phyloP scores from a whole-genome alignment of 2,113 vertebrate species.

The Piaya cayana region DNA sequence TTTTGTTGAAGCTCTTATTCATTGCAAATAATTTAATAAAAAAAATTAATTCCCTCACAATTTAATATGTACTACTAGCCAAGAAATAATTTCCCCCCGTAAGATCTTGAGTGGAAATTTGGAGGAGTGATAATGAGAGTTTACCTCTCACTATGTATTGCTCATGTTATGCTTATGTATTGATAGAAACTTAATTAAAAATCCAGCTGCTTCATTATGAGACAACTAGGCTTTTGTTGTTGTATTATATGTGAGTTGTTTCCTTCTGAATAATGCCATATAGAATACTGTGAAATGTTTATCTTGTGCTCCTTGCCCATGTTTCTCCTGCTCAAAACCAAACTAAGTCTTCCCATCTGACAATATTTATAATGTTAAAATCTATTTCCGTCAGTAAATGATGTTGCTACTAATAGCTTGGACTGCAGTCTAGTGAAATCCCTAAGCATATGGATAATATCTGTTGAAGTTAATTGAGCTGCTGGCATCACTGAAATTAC shows the following conservation, averaged over 20 bases:
- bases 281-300: neutral
- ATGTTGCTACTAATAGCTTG: slow-evolving; percentile 6
- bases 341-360: neutral
- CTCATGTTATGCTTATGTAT: neutral
- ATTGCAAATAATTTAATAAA: neutral
- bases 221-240: neutral
- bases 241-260: neutral
- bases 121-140: neutral
- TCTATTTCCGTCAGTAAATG: slow-evolving; percentile 16
- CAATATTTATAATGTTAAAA: slow-evolving; percentile 6
- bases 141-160: rapidly evolving
- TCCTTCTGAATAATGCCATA: neutral
- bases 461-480: slow-evolving; percentile 45
- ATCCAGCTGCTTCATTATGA: neutral
- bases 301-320: neutral
- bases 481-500: neutral
- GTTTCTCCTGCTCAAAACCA: neutral
- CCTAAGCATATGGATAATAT: slow-evolving; percentile 40
- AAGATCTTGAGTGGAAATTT: neutral
- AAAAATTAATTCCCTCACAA: neutral
- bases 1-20: neutral
- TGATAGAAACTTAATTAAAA: neutral
- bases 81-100: neutral
- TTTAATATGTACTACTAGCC: neutral
- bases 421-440: neutral